These are phyloP conservation scores for Enteromius argenteus DNA, from an alignment of 2,797 vertebrate genomes.

Conservation along the genomic window DNA sequence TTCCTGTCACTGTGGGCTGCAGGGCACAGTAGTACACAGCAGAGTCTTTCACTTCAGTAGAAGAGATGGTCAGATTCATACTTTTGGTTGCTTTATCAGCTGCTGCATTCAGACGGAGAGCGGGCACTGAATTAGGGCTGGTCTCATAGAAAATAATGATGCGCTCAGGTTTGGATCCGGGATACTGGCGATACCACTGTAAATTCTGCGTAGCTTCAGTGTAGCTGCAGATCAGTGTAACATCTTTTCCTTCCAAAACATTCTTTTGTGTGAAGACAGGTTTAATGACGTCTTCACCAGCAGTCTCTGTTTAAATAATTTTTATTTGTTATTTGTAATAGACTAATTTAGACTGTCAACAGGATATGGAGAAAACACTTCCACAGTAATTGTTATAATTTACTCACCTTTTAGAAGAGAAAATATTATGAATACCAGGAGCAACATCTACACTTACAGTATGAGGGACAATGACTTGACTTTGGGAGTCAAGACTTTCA, in stretches of 20 bases:
- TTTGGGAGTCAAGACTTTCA: background rate
- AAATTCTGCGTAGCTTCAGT: background rate
- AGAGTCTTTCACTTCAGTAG: constrained; percentile 50
- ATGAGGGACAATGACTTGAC: background rate
- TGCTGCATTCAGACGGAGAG: constrained; percentile 21
- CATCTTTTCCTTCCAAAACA: background rate
- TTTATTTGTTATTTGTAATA: background rate
- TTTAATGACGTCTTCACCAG: background rate
- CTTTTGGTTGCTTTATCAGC: background rate
- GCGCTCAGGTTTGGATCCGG: constrained; percentile 6
- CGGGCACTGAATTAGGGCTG: rapidly evolving
- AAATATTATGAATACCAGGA: background rate
- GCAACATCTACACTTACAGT: background rate
- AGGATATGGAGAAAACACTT: background rate
- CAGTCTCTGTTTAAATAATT: background rate
- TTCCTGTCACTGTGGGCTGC: constrained; percentile 36
- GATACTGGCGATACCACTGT: constrained; percentile 42
- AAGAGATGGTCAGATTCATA: constrained; percentile 30
- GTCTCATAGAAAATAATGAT: background rate
- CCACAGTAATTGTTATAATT: background rate
- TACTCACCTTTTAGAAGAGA: constrained; percentile 21
- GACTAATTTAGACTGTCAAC: too few relatives aligned
- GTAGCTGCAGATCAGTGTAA: constrained; percentile 37
- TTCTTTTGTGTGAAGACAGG: rapidly evolving
- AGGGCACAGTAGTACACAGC: constrained; percentile 29